A percentile compares a stretch with the other conserved stretches of the same genome.
Evolutionary conservation across 1,140 invertebrate species (phyloP).

Genomic region (Choristoneura fumiferana): DNA sequence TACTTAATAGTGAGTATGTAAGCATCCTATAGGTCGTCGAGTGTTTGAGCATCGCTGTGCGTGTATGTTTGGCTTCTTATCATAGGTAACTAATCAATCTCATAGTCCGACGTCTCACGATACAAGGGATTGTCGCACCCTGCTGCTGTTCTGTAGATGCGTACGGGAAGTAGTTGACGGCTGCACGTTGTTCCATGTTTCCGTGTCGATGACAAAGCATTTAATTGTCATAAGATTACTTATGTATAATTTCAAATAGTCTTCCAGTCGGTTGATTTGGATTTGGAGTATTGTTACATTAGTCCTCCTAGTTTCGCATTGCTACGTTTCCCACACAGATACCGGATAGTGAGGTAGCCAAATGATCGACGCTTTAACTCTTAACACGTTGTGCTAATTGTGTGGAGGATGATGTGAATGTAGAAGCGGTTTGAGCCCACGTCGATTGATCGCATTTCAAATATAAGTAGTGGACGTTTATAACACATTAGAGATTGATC

Average conservation of each 20-base stretch:
- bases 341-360: slow-evolving; percentile 14
- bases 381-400: not conserved
- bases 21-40: slow-evolving; percentile 69
- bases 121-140: slow-evolving; percentile 50
- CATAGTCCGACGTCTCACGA: slow-evolving; percentile 62
- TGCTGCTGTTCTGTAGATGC: slow-evolving; percentile 57
- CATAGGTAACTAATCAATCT: slow-evolving; percentile 52
- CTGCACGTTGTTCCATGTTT: slow-evolving; percentile 32
- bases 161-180: slow-evolving; percentile 22
- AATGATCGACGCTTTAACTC: slow-evolving; percentile 14
- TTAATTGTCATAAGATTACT: slow-evolving; percentile 6
- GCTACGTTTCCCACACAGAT: slow-evolving; percentile 7
- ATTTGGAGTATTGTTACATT: slow-evolving; percentile 39
- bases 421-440: not conserved
- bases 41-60: slow-evolving; percentile 68
- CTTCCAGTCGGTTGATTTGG: slow-evolving; percentile 55
- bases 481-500: slow-evolving; percentile 46
- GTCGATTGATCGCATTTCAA: slow-evolving; percentile 41
- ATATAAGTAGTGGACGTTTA: slow-evolving; percentile 47
- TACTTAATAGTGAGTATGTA: slow-evolving; percentile 52
- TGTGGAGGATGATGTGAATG: not conserved
- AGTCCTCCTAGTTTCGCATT: slow-evolving; percentile 31
- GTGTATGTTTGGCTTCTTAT: slow-evolving; percentile 73
- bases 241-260: slow-evolving; percentile 34
- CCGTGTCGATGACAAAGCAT: slow-evolving; percentile 10